A percentile compares a stretch with the other conserved stretches of the same genome.
Evolutionary conservation across 2,797 vertebrate species (phyloP).

Genomic region (Mallotus villosus): DNA sequence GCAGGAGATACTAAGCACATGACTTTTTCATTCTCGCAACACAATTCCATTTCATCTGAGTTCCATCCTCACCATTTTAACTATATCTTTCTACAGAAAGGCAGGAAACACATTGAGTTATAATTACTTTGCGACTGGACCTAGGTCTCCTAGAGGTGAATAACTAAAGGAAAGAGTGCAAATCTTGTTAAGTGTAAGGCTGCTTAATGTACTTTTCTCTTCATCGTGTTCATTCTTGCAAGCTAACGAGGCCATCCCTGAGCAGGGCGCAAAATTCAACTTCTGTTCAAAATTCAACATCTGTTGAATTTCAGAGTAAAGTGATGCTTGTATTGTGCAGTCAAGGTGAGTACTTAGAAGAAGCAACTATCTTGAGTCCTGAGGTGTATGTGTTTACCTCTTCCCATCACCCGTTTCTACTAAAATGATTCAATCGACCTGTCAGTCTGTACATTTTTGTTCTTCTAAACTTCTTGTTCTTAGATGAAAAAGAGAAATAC

Average conservation of each 20-base stretch:
- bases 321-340: conserved; percentile 91
- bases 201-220: conserved; percentile 79
- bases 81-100: conserved; percentile 39
- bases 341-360: conserved; percentile 77
- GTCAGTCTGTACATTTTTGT: conserved; percentile 62
- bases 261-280: conserved; percentile 85
- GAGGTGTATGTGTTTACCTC: conserved; percentile 75
- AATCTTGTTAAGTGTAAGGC: conserved; percentile 89
- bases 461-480: conserved; percentile 63
- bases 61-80: conserved; percentile 29
- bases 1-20: conserved; percentile 22
- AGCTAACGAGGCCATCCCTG: conserved; percentile 96
- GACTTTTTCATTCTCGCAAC: conserved; percentile 54
- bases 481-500: conserved; percentile 58
- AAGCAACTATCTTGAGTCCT: conserved; percentile 80
- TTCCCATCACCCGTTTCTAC: conserved; percentile 57
- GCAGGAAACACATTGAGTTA: conserved; percentile 30
- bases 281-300: conserved; percentile 80
- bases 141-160: conserved; percentile 73
- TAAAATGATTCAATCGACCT: conserved; percentile 63
- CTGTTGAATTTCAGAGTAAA: conserved; percentile 80
- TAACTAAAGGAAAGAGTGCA: conserved; percentile 80
- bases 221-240: conserved; percentile 85
- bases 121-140: conserved; percentile 62
- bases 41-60: conserved; percentile 41